Percentiles rank a stretch among this genome's conserved stretches.
These are phyloP conservation scores for Deilephila porcellus DNA, from an alignment of 2,888 invertebrate genomes.

Conservation along the genomic window DNA sequence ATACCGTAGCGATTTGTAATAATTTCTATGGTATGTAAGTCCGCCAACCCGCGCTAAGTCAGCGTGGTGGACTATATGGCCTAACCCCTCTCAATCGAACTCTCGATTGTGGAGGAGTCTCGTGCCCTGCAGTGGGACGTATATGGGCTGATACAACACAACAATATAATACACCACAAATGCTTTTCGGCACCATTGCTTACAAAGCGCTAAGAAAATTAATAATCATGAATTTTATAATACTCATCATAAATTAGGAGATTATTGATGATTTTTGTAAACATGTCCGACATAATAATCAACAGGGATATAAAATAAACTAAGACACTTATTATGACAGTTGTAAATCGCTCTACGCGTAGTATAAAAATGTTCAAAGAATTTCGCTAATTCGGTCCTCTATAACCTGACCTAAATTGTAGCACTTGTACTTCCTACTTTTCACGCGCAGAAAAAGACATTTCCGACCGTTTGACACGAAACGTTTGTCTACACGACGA, in stretches of 20 bases:
- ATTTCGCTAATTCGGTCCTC: constrained; percentile 44
- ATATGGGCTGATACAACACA: too few species aligned
- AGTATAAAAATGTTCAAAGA: constrained; percentile 38
- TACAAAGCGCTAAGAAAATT: neutral
- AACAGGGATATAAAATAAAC: constrained; percentile 34
- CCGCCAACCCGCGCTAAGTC: too few species aligned
- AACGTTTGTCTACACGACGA: constrained; percentile 24
- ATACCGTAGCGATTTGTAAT: too few species aligned
- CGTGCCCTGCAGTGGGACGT: too few species aligned
- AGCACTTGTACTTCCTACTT: constrained; percentile 38
- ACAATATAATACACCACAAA: too few species aligned
- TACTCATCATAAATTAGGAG: neutral
- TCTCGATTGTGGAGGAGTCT: too few species aligned
- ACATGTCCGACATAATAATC: constrained; percentile 33
- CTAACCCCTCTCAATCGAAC: too few species aligned
- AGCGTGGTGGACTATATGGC: too few species aligned
- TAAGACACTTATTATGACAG: constrained; percentile 30
- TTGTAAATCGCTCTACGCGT: constrained; percentile 36
- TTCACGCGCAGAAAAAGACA: constrained; percentile 35
- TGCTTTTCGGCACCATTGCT: neutral
- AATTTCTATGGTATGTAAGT: too few species aligned
- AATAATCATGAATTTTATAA: neutral
- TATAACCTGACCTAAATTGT: constrained; percentile 43
- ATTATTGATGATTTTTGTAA: constrained; percentile 18
- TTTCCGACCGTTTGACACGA: constrained; percentile 41